Evolutionary conservation across 2,113 vertebrate species (phyloP).

Genomic region (Orycteropus afer): DNA sequence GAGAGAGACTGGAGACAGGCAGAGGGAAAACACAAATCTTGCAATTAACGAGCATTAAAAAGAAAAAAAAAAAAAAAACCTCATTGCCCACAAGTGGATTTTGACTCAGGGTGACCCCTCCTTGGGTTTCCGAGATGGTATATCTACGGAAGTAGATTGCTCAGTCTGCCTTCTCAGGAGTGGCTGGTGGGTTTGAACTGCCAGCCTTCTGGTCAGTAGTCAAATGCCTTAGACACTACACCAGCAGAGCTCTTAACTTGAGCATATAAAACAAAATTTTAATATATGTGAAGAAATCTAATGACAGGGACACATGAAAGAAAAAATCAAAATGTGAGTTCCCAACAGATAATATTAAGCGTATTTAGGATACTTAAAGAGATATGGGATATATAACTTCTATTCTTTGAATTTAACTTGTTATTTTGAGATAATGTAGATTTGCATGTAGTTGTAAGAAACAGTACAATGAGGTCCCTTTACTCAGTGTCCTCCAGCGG

Average conservation of each 20-base stretch:
- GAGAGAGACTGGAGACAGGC: no score
- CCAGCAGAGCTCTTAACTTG: no score
- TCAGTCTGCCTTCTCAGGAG: no score
- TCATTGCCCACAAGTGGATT: no score
- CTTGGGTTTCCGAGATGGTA: no score
- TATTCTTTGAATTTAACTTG: background rate
- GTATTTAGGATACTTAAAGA: background rate
- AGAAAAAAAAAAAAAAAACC: no score
- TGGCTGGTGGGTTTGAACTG: no score
- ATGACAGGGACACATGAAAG: background rate
- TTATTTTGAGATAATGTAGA: background rate
- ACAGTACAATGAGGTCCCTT: background rate
- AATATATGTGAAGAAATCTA: background rate
- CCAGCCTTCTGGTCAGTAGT: no score
- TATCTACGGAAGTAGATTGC: no score
- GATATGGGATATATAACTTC: background rate
- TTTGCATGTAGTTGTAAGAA: background rate
- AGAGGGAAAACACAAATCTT: background rate
- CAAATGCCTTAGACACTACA: no score
- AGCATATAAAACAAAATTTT: background rate
- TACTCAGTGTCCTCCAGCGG: background rate
- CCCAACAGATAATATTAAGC: background rate
- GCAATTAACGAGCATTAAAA: background rate
- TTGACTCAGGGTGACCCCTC: no score
- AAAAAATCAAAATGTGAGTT: background rate